phyloP scores from a whole-genome alignment of 2,797 vertebrate genomes.

The Microctenopoma steveboyesi region DNA sequence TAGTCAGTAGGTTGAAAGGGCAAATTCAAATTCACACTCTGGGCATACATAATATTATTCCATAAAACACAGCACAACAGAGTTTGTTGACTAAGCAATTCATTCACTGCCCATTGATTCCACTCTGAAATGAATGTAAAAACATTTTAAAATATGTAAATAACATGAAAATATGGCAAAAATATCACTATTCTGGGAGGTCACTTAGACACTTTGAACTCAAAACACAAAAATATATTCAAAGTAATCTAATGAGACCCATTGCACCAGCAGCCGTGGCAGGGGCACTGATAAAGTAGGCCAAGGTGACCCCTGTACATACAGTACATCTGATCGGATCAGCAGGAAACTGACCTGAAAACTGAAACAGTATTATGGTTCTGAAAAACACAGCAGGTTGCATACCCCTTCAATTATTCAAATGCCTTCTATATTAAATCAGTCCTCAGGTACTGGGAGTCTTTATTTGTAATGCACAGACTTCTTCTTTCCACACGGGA shows the following conservation, averaged over 20 bases:
- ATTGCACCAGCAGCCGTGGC: background rate
- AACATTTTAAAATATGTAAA: constrained; percentile 75
- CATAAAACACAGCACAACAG: constrained; percentile 25
- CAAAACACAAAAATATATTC: constrained; percentile 45
- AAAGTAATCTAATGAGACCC: constrained; percentile 50
- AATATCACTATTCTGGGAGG: constrained; percentile 39
- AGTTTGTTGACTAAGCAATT: constrained; percentile 55
- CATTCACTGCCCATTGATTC: constrained; percentile 32
- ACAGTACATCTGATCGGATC: constrained; percentile 44
- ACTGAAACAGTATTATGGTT: constrained; percentile 45
- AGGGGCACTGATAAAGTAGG: constrained; percentile 33
- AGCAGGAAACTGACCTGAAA: constrained; percentile 54
- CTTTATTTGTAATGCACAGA: constrained; percentile 61
- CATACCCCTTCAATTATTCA: constrained; percentile 71
- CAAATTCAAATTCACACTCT: constrained; percentile 48
- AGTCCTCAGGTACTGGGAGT: constrained; percentile 38
- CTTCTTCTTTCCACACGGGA: constrained; percentile 28
- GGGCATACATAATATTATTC: constrained; percentile 27
- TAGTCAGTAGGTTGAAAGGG: constrained; percentile 41
- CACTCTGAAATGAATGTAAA: constrained; percentile 44
- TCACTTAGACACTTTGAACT: constrained; percentile 35
- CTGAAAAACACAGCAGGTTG: constrained; percentile 49
- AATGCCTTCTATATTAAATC: constrained; percentile 62
- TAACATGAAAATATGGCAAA: constrained; percentile 60
- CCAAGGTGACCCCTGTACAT: constrained; percentile 53